Evolutionary conservation across 2,113 vertebrate species (phyloP).

Genomic region (Tenrec ecaudatus): DNA sequence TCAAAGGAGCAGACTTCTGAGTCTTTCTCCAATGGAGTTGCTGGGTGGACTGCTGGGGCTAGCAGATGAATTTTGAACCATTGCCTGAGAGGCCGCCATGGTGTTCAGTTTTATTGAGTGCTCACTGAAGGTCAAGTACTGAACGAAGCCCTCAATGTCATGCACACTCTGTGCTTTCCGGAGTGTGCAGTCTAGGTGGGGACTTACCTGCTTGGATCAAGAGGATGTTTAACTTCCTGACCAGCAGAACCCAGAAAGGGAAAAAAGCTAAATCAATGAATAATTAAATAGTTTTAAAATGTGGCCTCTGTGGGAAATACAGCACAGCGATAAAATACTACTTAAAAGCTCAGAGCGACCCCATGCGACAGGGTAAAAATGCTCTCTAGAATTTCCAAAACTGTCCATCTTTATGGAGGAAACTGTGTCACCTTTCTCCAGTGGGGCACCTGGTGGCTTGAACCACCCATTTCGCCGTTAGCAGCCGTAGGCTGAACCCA

Average conservation of each 20-base stretch:
- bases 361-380: too few relatives aligned
- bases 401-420: too few relatives aligned
- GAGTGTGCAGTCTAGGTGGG: neutral
- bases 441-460: too few relatives aligned
- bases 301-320: too few relatives aligned
- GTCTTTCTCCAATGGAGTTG: neutral
- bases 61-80: neutral
- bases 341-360: too few relatives aligned
- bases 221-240: neutral
- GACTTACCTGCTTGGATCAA: neutral
- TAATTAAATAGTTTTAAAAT: neutral
- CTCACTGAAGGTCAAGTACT: neutral
- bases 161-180: neutral
- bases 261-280: neutral
- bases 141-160: neutral
- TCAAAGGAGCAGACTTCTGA: neutral
- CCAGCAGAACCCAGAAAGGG: slow-evolving; percentile 20
- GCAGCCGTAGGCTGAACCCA: too few relatives aligned
- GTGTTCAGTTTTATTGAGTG: neutral
- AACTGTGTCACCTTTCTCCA: too few relatives aligned
- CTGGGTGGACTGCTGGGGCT: neutral
- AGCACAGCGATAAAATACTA: too few relatives aligned
- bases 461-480: too few relatives aligned
- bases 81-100: neutral
- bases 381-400: too few relatives aligned